Conservation (phyloP, 2,113 vertebrate genomes). For the Hippocampus guttulatus region DNA sequence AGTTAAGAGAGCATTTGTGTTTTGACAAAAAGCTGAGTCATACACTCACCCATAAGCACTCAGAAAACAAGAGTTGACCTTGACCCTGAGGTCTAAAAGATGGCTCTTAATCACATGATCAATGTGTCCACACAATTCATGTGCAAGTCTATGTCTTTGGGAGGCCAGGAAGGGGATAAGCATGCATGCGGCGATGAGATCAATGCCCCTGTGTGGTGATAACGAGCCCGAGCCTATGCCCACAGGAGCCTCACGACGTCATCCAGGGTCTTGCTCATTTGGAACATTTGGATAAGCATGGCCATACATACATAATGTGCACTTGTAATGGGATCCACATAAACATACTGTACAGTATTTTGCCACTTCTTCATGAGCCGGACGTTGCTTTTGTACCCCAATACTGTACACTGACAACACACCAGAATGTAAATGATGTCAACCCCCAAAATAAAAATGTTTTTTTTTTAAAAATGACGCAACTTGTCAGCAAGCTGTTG, state of each 20-base stretch:
- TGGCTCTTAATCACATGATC: slow-evolving; percentile 99
- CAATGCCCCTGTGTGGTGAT: slow-evolving; percentile 87
- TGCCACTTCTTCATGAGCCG: slow-evolving; percentile 61
- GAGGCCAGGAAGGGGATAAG: slow-evolving; percentile 70
- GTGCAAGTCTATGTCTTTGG: slow-evolving; percentile 86
- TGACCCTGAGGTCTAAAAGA: slow-evolving; percentile 93
- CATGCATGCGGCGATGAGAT: slow-evolving; percentile 82
- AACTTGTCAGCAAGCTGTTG: slow-evolving; percentile 69
- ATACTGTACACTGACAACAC: slow-evolving; percentile 42
- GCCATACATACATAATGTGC: slow-evolving; percentile 68
- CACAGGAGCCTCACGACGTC: slow-evolving; percentile 76
- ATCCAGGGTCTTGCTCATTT: slow-evolving; percentile 67
- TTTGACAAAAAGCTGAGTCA: slow-evolving; percentile 72
- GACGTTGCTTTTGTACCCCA: slow-evolving; percentile 56
- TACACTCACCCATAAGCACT: slow-evolving; percentile 78
- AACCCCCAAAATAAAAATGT: slow-evolving; percentile 38
- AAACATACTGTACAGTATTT: slow-evolving; percentile 48
- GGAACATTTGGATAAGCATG: slow-evolving; percentile 72
- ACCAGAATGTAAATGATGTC: slow-evolving; percentile 69
- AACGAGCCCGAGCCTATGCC: slow-evolving; percentile 89
- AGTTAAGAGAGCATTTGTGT: slow-evolving; percentile 47
- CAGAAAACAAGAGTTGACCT: slow-evolving; percentile 74
- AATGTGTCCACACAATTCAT: slow-evolving; percentile 98
- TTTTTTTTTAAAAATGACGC: slow-evolving; percentile 51
- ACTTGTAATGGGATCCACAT: slow-evolving; percentile 63